phyloP scores from a whole-genome alignment of 2,113 vertebrate species.

The Ptychochromis oligacanthus region DNA sequence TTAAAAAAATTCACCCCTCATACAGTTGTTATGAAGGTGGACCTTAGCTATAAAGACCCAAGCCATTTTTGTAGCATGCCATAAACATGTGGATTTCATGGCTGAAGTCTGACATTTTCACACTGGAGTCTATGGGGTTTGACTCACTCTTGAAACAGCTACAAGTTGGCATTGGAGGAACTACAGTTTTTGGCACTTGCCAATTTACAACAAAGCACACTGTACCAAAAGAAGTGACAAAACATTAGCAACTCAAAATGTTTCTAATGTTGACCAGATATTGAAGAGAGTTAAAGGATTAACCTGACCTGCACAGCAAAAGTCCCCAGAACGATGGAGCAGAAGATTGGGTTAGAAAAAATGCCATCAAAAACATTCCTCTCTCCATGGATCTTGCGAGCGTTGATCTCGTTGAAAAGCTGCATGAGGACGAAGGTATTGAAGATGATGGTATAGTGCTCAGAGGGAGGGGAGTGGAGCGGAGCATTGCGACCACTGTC shows the following conservation, averaged over 20 bases:
- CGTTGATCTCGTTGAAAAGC: conserved; percentile 89
- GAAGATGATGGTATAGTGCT: conserved; percentile 88
- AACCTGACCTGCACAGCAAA: conserved; percentile 81
- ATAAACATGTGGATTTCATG: background rate
- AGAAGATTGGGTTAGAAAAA: conserved; percentile 87
- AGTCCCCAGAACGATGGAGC: conserved; percentile 85
- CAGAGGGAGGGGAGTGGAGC: conserved; percentile 87
- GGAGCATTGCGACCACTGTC: conserved; percentile 88
- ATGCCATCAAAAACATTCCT: conserved; percentile 87
- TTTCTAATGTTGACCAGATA: too few species aligned
- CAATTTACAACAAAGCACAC: background rate
- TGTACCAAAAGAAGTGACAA: background rate
- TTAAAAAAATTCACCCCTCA: background rate
- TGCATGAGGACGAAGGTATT: conserved; percentile 89
- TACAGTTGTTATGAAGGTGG: background rate
- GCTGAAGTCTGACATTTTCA: background rate
- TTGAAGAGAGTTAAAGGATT: background rate
- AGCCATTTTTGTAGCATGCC: background rate
- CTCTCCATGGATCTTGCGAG: conserved; percentile 86
- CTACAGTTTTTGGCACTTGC: background rate
- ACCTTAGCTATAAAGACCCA: background rate
- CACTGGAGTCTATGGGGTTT: background rate
- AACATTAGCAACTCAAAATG: background rate
- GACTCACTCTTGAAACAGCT: background rate
- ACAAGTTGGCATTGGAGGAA: background rate